Base-by-base conservation (phyloP, 2,113 vertebrate species). In the Mohoua ochrocephala region DNA sequence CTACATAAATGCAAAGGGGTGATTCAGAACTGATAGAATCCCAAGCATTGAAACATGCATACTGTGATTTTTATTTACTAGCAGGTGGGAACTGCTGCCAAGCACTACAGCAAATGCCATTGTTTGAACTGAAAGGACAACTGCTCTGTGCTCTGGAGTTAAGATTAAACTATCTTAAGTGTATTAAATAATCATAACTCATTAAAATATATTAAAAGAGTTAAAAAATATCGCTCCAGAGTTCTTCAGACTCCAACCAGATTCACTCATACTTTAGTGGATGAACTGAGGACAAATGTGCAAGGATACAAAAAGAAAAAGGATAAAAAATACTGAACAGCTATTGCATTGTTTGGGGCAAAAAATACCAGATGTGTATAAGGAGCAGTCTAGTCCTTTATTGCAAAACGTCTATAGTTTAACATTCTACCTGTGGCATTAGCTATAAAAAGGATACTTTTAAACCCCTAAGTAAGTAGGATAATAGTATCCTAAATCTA, bases 381-480 rank as follows among this genome's bases (percentile, higher is more conserved):
- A 96, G 87, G 74, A 92, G 80, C 90, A 97, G 94, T 96, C 96
- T 97, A 91, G 69, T 96, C 81, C 93, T 97, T 97, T 97, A 94
- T 45, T 95, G 53, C 67, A 94, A 97, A 96, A 97, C 1, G 92
- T 97, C 93, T 97, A 23, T 80, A 93, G 75, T 92, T 95, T 97
- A 97, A 97, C 94, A 97, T 96, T 97, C 91, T 97, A 98, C 97
- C 98, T 97, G 96, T 97, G 97, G 94, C 92, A 92, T 95, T 92
- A 97, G 84, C 95, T 96, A 95, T 97, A 95, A 97, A 97, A 97
- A 97, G 89, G 94, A 95, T 91, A 92, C 78, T 97, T 94, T 95
- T 75, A 95, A 96, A 96, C 75, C 96, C 93, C 89, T 96, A 97
- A 96, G 89, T 95, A 97, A 97, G 96, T 97, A 94, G 97, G 91